Conservation (phyloP, 2,113 vertebrate genomes). For the Poeciliopsis occidentalis region DNA sequence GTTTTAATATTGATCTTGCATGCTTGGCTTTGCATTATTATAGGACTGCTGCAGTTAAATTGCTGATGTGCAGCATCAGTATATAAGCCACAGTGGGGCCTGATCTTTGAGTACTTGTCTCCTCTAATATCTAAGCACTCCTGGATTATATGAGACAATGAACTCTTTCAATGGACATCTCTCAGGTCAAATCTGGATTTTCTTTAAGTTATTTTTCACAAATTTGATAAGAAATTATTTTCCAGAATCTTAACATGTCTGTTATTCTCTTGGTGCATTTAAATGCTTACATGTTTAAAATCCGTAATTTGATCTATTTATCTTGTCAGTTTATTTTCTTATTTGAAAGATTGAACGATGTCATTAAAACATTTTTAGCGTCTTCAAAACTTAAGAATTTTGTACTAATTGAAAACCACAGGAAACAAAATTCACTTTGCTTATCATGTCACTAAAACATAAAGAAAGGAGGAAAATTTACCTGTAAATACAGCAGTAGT, state of each 20-base stretch:
- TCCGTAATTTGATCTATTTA: not conserved
- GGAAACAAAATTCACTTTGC: no score
- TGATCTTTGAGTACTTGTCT: not conserved
- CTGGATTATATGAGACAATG: not conserved
- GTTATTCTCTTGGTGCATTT: not conserved
- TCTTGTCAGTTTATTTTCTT: not conserved
- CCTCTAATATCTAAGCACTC: not conserved
- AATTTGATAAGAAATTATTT: not conserved
- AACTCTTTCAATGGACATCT: not conserved
- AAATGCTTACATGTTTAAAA: not conserved
- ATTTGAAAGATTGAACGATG: not conserved
- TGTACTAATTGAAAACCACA: no score
- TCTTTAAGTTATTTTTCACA: not conserved
- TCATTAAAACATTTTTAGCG: not conserved
- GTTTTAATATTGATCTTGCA: constrained; percentile 14
- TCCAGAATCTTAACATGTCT: not conserved
- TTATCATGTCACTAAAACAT: no score
- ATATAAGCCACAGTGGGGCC: not conserved
- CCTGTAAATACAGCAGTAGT: no score
- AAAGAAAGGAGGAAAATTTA: no score
- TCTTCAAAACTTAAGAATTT: no score
- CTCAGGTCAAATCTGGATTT: not conserved
- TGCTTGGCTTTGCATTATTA: not conserved
- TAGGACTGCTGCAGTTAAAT: constrained; percentile 3
- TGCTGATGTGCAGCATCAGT: not conserved